Evolutionary conservation across 2,888 invertebrate species (phyloP).

Genomic region (Gandaritis pyraliata): DNA sequence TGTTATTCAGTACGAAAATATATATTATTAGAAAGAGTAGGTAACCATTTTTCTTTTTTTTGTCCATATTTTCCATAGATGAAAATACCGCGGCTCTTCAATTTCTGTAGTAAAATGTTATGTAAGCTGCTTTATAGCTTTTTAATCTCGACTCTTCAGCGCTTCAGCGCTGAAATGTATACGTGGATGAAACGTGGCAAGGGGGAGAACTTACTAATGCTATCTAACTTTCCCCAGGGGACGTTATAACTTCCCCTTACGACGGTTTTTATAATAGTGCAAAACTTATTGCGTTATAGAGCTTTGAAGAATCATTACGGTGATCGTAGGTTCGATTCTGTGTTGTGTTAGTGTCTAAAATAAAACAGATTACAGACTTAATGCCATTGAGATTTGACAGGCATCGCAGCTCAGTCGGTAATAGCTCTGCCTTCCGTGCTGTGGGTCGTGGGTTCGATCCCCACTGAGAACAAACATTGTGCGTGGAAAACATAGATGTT

Average conservation of each 20-base stretch:
- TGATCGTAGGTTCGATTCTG: neutral
- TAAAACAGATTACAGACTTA: no score
- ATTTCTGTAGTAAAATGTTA: conserved; percentile 7
- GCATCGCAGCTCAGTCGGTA: no score
- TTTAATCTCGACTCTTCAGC: conserved; percentile 53
- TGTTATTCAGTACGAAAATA: no score
- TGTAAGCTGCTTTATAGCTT: conserved; percentile 20
- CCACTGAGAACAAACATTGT: no score
- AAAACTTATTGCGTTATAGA: conserved; percentile 1
- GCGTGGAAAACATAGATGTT: no score
- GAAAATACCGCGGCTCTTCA: neutral
- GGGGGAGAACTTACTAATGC: conserved; percentile 20
- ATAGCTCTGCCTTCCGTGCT: no score
- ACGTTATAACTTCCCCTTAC: no score
- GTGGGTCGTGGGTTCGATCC: no score
- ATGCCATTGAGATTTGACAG: no score
- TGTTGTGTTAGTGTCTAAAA: no score
- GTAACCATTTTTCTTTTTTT: no score
- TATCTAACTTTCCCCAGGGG: conserved; percentile 15
- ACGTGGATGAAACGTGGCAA: conserved; percentile 15
- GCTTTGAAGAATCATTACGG: neutral
- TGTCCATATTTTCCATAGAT: neutral
- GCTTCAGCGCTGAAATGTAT: conserved; percentile 15
- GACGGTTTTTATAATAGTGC: conserved; percentile 14
- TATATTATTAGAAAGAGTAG: no score